These are phyloP conservation scores for Natrix natrix DNA, from an alignment of 2,797 vertebrate species.

Conservation along the genomic window DNA sequence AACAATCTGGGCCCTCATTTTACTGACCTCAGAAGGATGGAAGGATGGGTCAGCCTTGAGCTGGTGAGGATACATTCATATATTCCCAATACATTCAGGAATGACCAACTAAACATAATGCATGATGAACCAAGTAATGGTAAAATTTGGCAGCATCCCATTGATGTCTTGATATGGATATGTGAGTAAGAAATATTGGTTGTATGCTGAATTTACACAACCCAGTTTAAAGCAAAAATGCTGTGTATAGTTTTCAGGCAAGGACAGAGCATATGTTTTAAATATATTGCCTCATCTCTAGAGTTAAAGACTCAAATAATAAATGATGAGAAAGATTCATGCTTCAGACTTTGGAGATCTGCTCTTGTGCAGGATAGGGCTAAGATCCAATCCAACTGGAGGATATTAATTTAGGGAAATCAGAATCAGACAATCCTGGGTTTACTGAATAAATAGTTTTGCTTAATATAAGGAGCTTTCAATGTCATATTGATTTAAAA, in stretches of 20 bases:
- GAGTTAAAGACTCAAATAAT: neutral
- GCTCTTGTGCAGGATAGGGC: neutral
- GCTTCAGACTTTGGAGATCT: neutral
- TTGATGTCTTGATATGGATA: neutral
- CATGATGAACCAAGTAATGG: neutral
- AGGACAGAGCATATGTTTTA: neutral
- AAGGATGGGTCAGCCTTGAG: too few relatives aligned
- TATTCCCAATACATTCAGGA: neutral
- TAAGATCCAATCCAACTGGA: neutral
- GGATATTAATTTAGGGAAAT: neutral
- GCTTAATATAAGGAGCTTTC: neutral
- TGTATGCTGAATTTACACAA: neutral
- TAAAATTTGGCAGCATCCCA: neutral
- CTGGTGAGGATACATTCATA: too few relatives aligned
- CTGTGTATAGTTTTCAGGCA: neutral
- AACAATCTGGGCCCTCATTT: too few relatives aligned
- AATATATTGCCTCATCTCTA: neutral
- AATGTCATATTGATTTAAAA: constrained; percentile 4
- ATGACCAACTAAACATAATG: neutral
- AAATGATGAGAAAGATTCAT: neutral
- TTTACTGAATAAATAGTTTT: neutral
- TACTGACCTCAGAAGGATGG: too few relatives aligned
- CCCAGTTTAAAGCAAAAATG: neutral
- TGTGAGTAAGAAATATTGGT: neutral
- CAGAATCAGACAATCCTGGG: neutral